Conservation (phyloP, 2,797 vertebrate genomes). For the Malurus splendens region DNA sequence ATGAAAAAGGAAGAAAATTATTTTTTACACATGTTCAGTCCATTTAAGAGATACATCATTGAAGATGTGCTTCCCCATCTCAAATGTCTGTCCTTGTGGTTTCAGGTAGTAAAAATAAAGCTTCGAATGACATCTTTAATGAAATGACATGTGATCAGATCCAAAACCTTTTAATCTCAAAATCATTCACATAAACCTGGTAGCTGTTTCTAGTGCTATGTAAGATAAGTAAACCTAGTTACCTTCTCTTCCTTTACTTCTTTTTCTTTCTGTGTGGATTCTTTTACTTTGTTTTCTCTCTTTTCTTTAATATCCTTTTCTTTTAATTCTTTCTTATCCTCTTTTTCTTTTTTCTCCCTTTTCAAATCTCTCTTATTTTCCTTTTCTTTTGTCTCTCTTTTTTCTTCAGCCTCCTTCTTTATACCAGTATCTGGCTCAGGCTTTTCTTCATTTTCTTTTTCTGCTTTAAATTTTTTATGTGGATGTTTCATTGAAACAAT, state of each 20-base stretch:
- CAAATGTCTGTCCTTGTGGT: neutral
- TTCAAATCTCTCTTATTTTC: constrained; percentile 84
- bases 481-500: constrained; percentile 73
- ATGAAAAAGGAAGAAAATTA: neutral
- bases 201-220: neutral
- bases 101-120: neutral
- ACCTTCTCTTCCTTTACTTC: constrained; percentile 85
- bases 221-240: constrained; percentile 50
- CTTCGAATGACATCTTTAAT: neutral
- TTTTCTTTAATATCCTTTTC: constrained; percentile 86
- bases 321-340: constrained; percentile 80
- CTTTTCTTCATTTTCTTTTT: constrained; percentile 78
- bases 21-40: neutral
- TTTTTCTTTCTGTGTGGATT: constrained; percentile 82
- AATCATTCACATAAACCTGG: neutral
- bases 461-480: constrained; percentile 78
- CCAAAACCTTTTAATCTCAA: neutral
- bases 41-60: neutral
- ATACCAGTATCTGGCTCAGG: constrained; percentile 73
- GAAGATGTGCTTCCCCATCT: neutral
- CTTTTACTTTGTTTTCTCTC: constrained; percentile 81
- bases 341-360: constrained; percentile 84
- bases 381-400: constrained; percentile 79
- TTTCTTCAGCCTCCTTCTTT: constrained; percentile 83
- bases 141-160: neutral